Percentiles rank a stretch among this genome's conserved stretches.
These are phyloP conservation scores for Propithecus deckenii DNA, from an alignment of 2,797 vertebrate genomes.

Conservation along the genomic window DNA sequence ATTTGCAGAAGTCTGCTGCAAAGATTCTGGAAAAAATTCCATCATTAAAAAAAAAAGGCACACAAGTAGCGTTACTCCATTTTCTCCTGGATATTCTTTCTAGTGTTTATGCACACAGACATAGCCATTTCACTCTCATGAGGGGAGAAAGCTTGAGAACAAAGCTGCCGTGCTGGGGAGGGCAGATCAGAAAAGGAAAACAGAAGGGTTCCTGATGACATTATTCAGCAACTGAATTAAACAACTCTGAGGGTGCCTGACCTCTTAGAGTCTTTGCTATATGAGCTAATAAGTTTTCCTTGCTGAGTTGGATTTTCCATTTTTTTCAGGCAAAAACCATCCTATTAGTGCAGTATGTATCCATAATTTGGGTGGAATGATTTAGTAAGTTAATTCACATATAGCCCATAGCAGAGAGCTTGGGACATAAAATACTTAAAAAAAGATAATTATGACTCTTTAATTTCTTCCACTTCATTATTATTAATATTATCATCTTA, in stretches of 20 bases:
- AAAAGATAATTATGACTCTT: background rate
- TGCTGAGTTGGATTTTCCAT: background rate
- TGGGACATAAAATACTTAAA: background rate
- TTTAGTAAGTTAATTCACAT: background rate
- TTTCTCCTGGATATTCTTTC: too few relatives aligned
- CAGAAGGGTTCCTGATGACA: background rate
- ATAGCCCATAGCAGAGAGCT: background rate
- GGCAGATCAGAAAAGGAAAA: background rate
- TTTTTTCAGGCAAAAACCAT: background rate
- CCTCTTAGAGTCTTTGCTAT: background rate
- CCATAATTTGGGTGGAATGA: background rate
- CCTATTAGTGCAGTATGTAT: background rate
- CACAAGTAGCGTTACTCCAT: too few relatives aligned
- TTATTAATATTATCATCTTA: background rate
- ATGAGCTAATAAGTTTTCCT: background rate
- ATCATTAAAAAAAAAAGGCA: background rate
- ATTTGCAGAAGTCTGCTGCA: background rate
- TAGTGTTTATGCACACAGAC: background rate
- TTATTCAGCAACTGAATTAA: background rate
- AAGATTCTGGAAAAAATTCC: background rate
- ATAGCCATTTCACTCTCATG: background rate
- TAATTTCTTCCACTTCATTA: background rate
- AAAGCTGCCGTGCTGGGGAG: background rate
- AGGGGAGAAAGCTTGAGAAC: background rate
- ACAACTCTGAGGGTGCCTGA: background rate